A percentile compares a stretch with the other conserved stretches of the same genome.
phyloP scores from a whole-genome alignment of 2,113 vertebrate species.

The Lichenostomus cassidix region DNA sequence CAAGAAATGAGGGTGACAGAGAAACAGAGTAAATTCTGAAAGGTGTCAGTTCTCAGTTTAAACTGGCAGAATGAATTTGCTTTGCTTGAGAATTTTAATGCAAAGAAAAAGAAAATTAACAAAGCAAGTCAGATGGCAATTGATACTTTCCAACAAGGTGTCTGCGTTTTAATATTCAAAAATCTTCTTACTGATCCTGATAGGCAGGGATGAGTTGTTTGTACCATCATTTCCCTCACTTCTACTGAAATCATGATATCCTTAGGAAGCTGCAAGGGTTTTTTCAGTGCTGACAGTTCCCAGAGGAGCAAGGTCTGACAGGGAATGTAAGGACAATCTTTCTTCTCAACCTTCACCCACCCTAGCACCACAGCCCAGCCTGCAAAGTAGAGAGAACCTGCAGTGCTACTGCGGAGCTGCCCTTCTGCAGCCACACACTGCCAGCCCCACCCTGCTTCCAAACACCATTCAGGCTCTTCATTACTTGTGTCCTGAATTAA shows the following conservation, averaged over 20 bases:
- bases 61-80: background rate
- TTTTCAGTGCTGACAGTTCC: background rate
- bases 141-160: background rate
- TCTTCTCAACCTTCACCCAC: background rate
- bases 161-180: background rate
- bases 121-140: background rate
- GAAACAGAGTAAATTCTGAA: background rate
- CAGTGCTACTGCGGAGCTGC: background rate
- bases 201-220: background rate
- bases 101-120: background rate
- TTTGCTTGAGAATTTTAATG: background rate
- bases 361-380: no score
- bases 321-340: background rate
- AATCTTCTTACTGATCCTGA: background rate
- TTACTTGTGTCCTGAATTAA: background rate
- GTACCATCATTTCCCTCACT: background rate
- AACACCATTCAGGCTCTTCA: background rate
- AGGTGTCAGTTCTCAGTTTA: background rate
- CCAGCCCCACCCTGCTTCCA: background rate
- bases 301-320: background rate
- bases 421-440: rapidly evolving
- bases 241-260: background rate
- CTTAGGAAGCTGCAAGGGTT: background rate
- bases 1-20: background rate
- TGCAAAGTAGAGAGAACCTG: background rate